Base-by-base conservation (phyloP, 2,888 invertebrate species). In the Prosopocoilus inquinatus region DNA sequence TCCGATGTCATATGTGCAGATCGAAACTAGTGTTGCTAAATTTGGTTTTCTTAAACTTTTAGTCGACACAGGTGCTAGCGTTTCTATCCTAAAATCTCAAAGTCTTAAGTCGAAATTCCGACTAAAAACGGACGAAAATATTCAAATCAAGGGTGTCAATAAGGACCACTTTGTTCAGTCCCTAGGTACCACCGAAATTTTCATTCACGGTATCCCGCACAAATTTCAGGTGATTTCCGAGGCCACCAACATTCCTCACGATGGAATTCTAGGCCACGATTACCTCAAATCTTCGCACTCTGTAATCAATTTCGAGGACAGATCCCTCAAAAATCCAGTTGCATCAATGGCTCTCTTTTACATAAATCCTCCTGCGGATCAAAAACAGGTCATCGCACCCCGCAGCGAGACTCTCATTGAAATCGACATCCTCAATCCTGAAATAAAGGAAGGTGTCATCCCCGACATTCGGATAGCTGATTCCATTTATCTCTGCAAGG, bases 401-500 rank as follows among this genome's bases (percentile, higher is more conserved):
- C 47, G 62, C 16, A 49, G 50, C 20, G 62, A 63, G 51, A 58
- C 60, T 1, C 9, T 63, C 5, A 50, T 61, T 3, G 36, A 58
- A 50, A 54, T 64, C 7, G 55, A 62, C 8, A 47, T 65, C 36
- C 13, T 48, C 16, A 64, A 64, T 49, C 47, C 55, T 13, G 49
- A 61, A 38, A 35, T 57, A 8, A 59, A 48, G 43, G 53, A 63
- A 60, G 62, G 65, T 15, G 52, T 62, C 11, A 47, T 56, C 12
- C 55, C 59, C 0, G 53, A 56, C 7, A 55, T 50, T 13, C 13
- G 55, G 53, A 46, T 64, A 9, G 13, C 49, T 1, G 39, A 63
- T 9, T 57, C 59, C 2, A 39, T 63, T 33, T 62, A 55, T 50
- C 28, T 64, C 2, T 59, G 61, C 11, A 61, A 49, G 57, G 53